Evolutionary conservation across 2,113 vertebrate species (phyloP), one percentile per base, ranked within the genome.

Genomic region (Xenopus borealis): DNA sequence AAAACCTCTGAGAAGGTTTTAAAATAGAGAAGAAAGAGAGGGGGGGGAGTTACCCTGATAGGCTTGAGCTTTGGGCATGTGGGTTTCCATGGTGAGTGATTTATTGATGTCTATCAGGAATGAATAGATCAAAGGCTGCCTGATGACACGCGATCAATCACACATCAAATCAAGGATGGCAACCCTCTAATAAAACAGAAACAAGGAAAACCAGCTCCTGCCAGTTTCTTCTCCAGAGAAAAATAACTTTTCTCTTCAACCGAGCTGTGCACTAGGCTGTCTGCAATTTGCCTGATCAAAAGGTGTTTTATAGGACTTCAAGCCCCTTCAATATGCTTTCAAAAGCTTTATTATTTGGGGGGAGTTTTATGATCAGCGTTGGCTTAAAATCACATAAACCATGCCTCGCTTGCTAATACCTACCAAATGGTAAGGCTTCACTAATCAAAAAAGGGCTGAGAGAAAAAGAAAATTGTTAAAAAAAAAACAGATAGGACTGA

Each of bases 41-140:
- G 69, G 71, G 72, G 75, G 82, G 87, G 88, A 92, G 91, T 93
- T 91, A 89, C 87, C 90, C 91, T 87, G 88, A 91, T 89, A 89
- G 88, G 89, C 90, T 27, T 27, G 23, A 27, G 23, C 23, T 92
- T 91, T 92, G 88, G 89, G 88, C 91, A 92, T 93, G 90, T 93
- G 91, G 91, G 92, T 93, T 92, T 91, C 92, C 91, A 94, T 94
- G 92, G 92, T 93, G 92, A 94, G 92, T 94, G 92, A 94, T 94
- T 94, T 94, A 94, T 94, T 93, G 92, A 94, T 94, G 92, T 94
- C 93, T 93, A 94, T 94, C 92, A 92, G 92, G 91, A 93, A 93
- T 93, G 92, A 94, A 93, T 92, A 93, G 92, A 94, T 94, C 91
- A 94, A 93, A 94, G 91, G 91, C 90, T 91, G 92, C 92, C 87